Conservation (phyloP, 1,140 invertebrate genomes). For the Octopus bimaculoides region DNA sequence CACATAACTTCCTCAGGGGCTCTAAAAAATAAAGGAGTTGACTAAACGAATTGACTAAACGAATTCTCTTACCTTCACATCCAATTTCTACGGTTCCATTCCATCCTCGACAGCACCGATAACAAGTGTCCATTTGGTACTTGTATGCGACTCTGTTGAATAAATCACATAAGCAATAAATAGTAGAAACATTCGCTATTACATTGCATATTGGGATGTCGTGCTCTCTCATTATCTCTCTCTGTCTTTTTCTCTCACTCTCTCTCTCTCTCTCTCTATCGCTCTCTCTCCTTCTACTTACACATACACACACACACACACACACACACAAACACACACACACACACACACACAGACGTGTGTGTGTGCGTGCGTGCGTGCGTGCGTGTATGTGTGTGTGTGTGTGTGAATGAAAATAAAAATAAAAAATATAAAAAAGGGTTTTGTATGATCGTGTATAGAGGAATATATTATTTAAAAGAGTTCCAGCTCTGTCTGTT, state of each 20-base stretch:
- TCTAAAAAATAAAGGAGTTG: neutral
- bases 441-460: too few species aligned
- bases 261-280: too few species aligned
- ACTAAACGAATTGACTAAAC: neutral
- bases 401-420: neutral
- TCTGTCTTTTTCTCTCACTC: too few species aligned
- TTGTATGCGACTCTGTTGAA: neutral
- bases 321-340: neutral
- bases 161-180: neutral
- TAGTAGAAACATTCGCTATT: too few species aligned
- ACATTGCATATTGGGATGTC: too few species aligned
- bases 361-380: neutral
- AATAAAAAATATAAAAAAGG: too few species aligned
- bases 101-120: neutral
- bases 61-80: neutral
- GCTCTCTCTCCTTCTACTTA: too few species aligned
- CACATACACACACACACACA: neutral
- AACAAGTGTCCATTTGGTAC: neutral
- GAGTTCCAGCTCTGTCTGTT: too few species aligned
- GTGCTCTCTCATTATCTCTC: too few species aligned
- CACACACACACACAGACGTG: neutral
- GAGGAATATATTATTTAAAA: too few species aligned
- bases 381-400: neutral
- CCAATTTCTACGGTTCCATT: neutral
- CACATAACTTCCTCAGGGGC: too few species aligned